Evolutionary conservation across 2,113 vertebrate species (phyloP), one percentile per base, ranked within the genome.

Genomic region (Oryzias javanicus): DNA sequence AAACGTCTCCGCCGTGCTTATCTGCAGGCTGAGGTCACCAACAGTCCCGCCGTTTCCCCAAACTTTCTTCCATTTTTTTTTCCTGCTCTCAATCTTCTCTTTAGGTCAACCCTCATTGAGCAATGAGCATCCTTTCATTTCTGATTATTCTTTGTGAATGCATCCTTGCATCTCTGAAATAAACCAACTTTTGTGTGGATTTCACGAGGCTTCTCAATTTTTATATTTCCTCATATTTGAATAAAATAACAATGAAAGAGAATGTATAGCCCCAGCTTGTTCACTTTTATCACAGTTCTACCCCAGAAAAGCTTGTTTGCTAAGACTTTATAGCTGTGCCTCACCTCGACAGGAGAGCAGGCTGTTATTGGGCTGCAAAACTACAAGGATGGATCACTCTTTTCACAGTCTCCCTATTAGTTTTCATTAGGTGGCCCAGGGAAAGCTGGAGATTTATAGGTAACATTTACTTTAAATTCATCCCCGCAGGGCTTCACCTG

Each of bases 391-490:
- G 81, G 81, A 91, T 90, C 62, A 71, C 66, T 72, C 76, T 74
- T 71, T 80, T 81, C 85, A 86, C 81, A 55, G 73, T 60, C 79
- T 81, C 81, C 87, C 87, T 85, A 90, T 91, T 92, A 89, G 88
- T 89, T 90, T 91, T 90, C 90, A 90, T 90, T 89, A 91, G 88
- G 81, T 58, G 17, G 80, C 68, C 64, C 76, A 66, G 79, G 69
- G 74, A 84, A 86, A 81, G 71, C 81, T 65, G 58, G 74, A 89
- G 90, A 91, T 92, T 90, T 90, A 92, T 91, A 66, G 84, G 66
- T 65, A 68, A 83, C 84, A 86, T 91, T 91, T 90, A 80, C 78
- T 88, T 90, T 84, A 80, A 85, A 84, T 86, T 89, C 89, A 76
- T 70, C 82, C 88, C 86, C 78, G 75, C 79, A 83, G 86, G 86